phyloP scores from a whole-genome alignment of 2,888 invertebrate genomes.

The Epinotia brunnichana region DNA sequence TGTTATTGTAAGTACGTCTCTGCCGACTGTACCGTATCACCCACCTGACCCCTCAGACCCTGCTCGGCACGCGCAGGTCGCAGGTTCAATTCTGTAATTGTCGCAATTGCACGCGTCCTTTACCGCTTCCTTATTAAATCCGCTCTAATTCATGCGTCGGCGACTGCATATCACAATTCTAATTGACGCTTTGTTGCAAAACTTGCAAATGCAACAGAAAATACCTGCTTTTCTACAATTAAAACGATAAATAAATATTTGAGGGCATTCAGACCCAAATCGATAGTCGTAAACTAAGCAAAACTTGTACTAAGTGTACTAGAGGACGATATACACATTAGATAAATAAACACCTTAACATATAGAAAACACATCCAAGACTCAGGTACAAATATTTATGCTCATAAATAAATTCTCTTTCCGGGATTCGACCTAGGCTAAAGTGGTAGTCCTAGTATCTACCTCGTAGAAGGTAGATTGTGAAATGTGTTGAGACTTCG shows the following conservation, averaged over 20 bases:
- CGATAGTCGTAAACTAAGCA: no score
- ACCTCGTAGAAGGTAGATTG: no score
- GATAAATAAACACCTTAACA: no score
- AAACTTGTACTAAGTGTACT: no score
- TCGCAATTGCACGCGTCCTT: conserved; percentile 73
- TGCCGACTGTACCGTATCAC: background rate
- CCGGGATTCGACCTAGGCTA: no score
- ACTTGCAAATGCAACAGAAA: background rate
- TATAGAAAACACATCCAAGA: no score
- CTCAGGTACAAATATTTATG: no score
- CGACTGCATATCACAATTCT: conserved; percentile 16
- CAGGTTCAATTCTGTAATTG: conserved; percentile 67
- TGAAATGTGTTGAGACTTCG: no score
- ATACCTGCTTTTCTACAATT: conserved; percentile 8
- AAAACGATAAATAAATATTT: background rate
- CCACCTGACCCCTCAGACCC: conserved; percentile 21
- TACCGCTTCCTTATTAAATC: conserved; percentile 67
- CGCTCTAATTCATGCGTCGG: conserved; percentile 50
- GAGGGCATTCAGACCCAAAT: no score
- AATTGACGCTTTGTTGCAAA: conserved; percentile 8
- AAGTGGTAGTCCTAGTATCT: no score
- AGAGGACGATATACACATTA: no score
- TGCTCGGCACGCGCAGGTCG: conserved; percentile 23
- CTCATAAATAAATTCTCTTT: no score
- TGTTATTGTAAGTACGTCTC: background rate